These are phyloP conservation scores for Asarcornis scutulata DNA, from an alignment of 2,113 vertebrate species.

Conservation along the genomic window DNA sequence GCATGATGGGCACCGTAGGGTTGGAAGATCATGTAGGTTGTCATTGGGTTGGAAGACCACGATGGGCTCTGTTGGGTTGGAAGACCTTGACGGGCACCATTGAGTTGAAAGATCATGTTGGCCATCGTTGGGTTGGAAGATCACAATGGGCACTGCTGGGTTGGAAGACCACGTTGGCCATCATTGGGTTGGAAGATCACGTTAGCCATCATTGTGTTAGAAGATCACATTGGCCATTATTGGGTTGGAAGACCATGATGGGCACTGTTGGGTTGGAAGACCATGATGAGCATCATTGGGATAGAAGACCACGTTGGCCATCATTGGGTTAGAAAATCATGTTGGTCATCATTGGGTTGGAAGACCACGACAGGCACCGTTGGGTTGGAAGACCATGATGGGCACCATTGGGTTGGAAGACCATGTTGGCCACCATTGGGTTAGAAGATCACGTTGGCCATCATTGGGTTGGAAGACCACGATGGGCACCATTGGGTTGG, in stretches of 20 bases:
- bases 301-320: no score
- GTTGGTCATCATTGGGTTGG: constrained; percentile 76
- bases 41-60: no score
- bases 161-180: background rate
- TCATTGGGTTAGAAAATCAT: background rate
- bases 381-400: no score
- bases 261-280: constrained; percentile 66
- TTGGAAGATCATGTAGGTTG: no score
- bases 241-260: constrained; percentile 77
- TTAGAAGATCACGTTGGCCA: background rate
- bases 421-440: no score
- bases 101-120: no score
- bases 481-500: constrained; percentile 75
- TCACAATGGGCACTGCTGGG: accelerated
- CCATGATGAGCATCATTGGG: accelerated
- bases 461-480: constrained; percentile 71
- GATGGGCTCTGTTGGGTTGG: background rate
- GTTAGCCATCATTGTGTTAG: no score
- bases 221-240: background rate
- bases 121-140: background rate
- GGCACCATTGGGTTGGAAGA: no score
- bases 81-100: background rate
- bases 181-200: no score
- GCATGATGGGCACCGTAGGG: accelerated
- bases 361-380: constrained; percentile 83